Base-by-base conservation (phyloP, 2,888 invertebrate genomes). In the Mesochorus sp. region DNA sequence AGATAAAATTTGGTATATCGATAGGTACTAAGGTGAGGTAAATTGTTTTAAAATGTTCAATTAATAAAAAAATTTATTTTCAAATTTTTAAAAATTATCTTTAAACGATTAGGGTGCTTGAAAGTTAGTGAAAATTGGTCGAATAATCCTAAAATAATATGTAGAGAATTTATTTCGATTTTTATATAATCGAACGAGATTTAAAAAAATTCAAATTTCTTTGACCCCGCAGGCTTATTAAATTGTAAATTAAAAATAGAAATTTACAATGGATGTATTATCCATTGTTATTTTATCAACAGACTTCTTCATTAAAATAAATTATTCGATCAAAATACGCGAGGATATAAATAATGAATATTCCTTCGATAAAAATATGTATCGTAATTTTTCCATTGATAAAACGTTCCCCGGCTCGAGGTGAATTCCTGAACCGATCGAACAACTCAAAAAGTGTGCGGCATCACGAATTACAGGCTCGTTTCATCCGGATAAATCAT, bases 241-340 rank as follows among this genome's bases (percentile, higher is more conserved):
- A 61, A 61, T 31, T 71, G 34, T 51, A 71, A 68, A 62, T 68
- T 10, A 31, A 8, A 0, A 19, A n/a, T n/a, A n/a, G n/a, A 34
- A 21, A 75, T 68, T 68, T 55, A 44, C 67, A 66, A 59, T 73
- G n/a, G n/a, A n/a, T 49, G 57, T 12, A 12, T 44, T 75, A 61
- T 53, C 31, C 44, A 67, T 61, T 59, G 67, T 61, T 26, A 26
- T 1, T 57, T 57, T 5, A 37, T 14, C 24, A 21, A 44, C 31
- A 31, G 24, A 34, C 67, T 3, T 10, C n/a, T 17, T 17, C 2
- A 12, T 61, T 47, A 21, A 21, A 62, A 62, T 62, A 21, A 62
- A 28, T 19, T 0, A 28, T 59, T 59, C 26, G 1, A 42, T 42
- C 10, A 24, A 39, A 44, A 61, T 10, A 10, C 1, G 19, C 0